Conservation (phyloP, 2,113 vertebrate species). For the Hypocryptadius cinnamomeus region DNA sequence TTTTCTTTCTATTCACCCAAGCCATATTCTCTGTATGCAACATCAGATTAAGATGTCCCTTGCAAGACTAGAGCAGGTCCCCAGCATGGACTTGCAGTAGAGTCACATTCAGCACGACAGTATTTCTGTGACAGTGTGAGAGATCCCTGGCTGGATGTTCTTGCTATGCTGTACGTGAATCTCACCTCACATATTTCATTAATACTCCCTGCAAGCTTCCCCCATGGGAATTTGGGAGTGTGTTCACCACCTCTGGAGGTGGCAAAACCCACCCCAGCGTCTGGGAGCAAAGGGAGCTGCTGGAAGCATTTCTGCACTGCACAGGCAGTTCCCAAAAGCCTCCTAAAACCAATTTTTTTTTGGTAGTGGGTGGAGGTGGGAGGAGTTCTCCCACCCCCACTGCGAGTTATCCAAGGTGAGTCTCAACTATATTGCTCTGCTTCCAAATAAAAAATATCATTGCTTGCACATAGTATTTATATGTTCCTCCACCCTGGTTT, state of each 20-base stretch:
- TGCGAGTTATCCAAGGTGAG: constrained; percentile 37
- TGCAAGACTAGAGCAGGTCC: background rate
- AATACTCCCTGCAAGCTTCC: background rate
- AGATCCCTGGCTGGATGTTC: background rate
- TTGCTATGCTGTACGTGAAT: background rate
- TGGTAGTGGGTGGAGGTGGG: background rate
- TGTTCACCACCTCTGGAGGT: background rate
- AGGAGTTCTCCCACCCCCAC: background rate
- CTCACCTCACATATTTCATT: background rate
- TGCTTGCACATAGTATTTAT: constrained; percentile 41
- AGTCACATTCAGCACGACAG: background rate
- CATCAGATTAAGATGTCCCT: background rate
- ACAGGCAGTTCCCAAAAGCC: background rate
- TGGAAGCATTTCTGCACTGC: background rate
- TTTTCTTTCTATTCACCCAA: background rate
- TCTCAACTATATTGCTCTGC: background rate
- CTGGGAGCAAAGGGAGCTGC: background rate
- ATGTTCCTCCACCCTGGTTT: constrained; percentile 7
- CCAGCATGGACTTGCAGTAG: background rate
- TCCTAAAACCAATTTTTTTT: background rate
- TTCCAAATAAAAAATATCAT: constrained; percentile 8
- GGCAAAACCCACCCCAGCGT: background rate
- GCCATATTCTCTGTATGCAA: rapidly evolving
- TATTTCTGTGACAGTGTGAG: background rate
- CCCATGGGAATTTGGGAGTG: background rate